Evolutionary conservation across 2,113 vertebrate genomes (phyloP), one percentile per base, ranked within the genome.

Genomic region (Ailurus styani): DNA sequence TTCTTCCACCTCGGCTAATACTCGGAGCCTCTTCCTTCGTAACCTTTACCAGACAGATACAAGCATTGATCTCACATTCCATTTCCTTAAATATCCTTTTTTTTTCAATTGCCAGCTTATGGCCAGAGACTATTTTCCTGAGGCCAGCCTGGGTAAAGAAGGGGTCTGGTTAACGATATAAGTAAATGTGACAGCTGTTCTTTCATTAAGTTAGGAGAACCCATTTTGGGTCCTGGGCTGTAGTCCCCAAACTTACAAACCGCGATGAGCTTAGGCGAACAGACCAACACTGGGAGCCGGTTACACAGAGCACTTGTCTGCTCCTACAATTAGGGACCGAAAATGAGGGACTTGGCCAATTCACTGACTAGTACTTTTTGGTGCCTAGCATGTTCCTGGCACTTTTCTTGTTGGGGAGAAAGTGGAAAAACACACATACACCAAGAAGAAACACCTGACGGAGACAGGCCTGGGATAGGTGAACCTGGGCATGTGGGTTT

Each of bases 1-100:
- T n/a, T 34, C 83, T 50, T 42, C 45, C 0, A 0, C 27, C 7
- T 40, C 12, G 2, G 1, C 52, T 2, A 1, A 73, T 6, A 5
- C n/a, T 40, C 25, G 0, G 0, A 13, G 0, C 1, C 0, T 7
- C 25, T 55, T 62, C 52, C 47, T 66, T 29, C 31, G 18, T 0
- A 12, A 25, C 8, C 37, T 64, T 62, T 82, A 68, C 72, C 64
- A 40, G 37, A 29, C 12, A 20, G 84, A 14, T 1, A 8, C 2
- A 70, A 68, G 60, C 60, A n/a, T 47, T 6, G 29, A 7, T 15
- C 29, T 55, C 18, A 23, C 14, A 5, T 31, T 70, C 31, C 21
- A 8, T 0, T 54, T 27, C 83, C 31, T 18, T 29, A 13, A 81
- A 5, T 54, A 5, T 7, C 20, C 23, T 79, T 64, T 29, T 25